Evolutionary conservation across 1,140 invertebrate species (phyloP).

Genomic region (Ruditapes philippinarum): DNA sequence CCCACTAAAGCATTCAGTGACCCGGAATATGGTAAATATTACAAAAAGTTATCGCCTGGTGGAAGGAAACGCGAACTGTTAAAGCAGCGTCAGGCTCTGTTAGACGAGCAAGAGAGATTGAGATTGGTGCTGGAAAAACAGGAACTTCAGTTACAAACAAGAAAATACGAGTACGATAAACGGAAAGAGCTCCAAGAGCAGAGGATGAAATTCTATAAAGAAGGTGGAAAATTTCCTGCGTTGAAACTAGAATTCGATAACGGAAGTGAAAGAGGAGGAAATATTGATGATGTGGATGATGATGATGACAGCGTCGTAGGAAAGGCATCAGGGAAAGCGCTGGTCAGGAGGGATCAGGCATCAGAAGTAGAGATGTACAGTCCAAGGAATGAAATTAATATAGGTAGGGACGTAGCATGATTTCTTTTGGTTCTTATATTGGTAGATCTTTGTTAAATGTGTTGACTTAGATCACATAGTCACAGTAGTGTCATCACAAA

Average conservation of each 20-base stretch:
- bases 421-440: too few species aligned
- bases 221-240: conserved; percentile 63
- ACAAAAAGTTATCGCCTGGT: conserved; percentile 60
- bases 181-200: conserved; percentile 55
- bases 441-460: too few species aligned
- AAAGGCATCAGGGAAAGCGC: background rate
- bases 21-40: conserved; percentile 51
- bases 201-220: conserved; percentile 61
- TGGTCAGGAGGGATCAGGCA: background rate
- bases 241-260: conserved; percentile 38
- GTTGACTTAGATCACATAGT: too few species aligned
- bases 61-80: conserved; percentile 51
- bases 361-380: conserved; percentile 43
- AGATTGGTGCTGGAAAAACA: conserved; percentile 49
- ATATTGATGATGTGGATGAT: background rate
- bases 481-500: too few species aligned
- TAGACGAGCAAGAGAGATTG: conserved; percentile 55
- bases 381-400: conserved; percentile 30
- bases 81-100: conserved; percentile 59
- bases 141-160: conserved; percentile 44
- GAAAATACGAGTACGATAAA: conserved; percentile 53
- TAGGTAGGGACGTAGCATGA: conserved; percentile 53
- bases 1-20: conserved; percentile 39
- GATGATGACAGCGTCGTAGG: too few species aligned
- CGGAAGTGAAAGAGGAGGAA: conserved; percentile 21